Percentiles rank a stretch among this genome's conserved stretches.
Evolutionary conservation across 1,140 invertebrate species (phyloP).

Genomic region (Platorchestia sp.): DNA sequence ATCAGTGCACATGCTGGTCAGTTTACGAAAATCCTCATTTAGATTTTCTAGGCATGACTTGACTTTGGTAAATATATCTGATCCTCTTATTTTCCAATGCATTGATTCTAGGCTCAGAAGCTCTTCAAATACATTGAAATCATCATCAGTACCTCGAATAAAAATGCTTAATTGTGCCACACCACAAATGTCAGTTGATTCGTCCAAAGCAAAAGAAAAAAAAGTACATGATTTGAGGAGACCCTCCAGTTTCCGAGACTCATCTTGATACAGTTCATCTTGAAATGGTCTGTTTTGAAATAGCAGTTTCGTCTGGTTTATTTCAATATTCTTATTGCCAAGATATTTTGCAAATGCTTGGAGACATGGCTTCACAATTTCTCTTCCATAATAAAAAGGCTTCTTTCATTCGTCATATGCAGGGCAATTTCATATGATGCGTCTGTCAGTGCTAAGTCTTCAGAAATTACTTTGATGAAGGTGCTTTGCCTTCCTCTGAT

Average conservation of each 20-base stretch:
- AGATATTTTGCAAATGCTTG: conserved; percentile 45
- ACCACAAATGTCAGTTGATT: conserved; percentile 56
- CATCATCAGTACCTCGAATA: conserved; percentile 56
- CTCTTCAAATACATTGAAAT: conserved; percentile 56
- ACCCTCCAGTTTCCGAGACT: too few species aligned
- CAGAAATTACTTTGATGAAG: conserved; percentile 22
- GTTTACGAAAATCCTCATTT: conserved; percentile 55
- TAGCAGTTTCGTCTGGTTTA: conserved; percentile 23
- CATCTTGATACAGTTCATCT: too few species aligned
- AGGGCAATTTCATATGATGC: conserved; percentile 57
- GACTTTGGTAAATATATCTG: too few species aligned
- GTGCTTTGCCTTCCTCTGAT: conserved; percentile 56
- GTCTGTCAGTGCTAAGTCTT: conserved; percentile 48
- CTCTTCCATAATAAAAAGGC: conserved; percentile 55
- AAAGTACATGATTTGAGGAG: conserved; percentile 53
- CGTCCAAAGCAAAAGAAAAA: conserved; percentile 53
- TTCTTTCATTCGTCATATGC: conserved; percentile 13
- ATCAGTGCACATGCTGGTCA: conserved; percentile 57
- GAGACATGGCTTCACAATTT: conserved; percentile 50
- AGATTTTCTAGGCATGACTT: not conserved
- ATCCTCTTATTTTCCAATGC: too few species aligned
- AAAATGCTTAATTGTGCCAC: conserved; percentile 53
- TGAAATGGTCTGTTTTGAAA: too few species aligned
- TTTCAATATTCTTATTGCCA: conserved; percentile 56
- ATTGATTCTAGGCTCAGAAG: too few species aligned